phyloP scores from a whole-genome alignment of 2,113 vertebrate species.

The Myxocyprinus asiaticus region DNA sequence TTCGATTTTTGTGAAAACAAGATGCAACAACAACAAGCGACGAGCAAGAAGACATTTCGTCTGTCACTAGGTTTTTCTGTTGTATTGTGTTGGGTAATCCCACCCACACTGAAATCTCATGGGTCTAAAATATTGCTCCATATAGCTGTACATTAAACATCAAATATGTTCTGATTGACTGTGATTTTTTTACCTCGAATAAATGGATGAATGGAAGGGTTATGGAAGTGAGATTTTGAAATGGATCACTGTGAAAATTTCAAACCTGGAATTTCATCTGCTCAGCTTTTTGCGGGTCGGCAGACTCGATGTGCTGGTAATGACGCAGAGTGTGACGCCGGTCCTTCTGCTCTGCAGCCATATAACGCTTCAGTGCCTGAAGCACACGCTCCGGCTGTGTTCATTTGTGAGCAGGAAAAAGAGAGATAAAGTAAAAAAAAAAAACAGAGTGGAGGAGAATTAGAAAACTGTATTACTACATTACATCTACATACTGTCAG shows the following conservation, averaged over 20 bases:
- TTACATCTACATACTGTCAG: no score
- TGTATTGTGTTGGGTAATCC: no score
- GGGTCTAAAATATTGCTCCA: no score
- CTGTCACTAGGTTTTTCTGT: no score
- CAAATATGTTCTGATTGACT: no score
- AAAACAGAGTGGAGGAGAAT: neutral
- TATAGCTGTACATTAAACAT: no score
- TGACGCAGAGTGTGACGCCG: conserved; percentile 88
- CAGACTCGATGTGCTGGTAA: conserved; percentile 87
- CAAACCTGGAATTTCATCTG: conserved; percentile 92
- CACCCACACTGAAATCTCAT: no score
- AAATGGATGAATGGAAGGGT: neutral
- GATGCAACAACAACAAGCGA: no score
- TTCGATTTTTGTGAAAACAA: no score
- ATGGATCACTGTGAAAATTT: neutral
- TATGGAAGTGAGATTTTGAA: neutral
- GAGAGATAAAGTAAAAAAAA: neutral
- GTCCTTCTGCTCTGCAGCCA: conserved; percentile 88
- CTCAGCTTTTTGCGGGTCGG: conserved; percentile 88
- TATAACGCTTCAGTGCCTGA: conserved; percentile 84
- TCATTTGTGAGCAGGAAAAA: neutral
- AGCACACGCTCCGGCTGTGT: conserved; percentile 82
- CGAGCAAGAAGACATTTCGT: no score
- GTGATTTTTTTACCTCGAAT: no score
- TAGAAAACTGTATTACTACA: neutral